Base-by-base conservation (phyloP, 35 echinoderm and acorn worm species). In the Diadema setosum region DNA sequence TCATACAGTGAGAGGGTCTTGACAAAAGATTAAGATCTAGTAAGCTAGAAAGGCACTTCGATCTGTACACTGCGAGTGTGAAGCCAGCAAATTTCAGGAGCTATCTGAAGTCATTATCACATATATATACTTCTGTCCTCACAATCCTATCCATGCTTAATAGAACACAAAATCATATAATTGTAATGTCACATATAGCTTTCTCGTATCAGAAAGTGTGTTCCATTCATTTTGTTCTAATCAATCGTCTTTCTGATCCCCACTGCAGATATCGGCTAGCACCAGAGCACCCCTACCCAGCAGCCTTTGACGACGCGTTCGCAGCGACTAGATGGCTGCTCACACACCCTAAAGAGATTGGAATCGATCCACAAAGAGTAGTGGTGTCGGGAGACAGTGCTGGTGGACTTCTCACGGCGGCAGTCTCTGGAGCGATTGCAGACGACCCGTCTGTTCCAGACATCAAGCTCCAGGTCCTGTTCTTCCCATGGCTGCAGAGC, bases 201-300 rank as follows among this genome's bases (percentile, higher is more conserved):
- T n/a, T n/a, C n/a, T n/a, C n/a, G n/a, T n/a, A n/a, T n/a, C n/a
- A 11, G n/a, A 52, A n/a, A 11, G 48, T 52, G 48, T 52, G 9
- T 52, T 11, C 48, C n/a, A 52, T 52, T 52, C n/a, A 52, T 11
- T 9, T 52, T 9, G n/a, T 11, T 9, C 9, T 11, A 52, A 52
- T n/a, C n/a, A 9, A 52, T 33, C 59, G 8, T 8, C 17, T 60
- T 60, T 32, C 21, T n/a, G 9, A 9, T 11, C n/a, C 48, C 9
- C n/a, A 52, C 48, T 89, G 16, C 55, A 96, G 94, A 15, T 96
- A 96, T 45, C 75, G 94, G 18, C 63, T 91, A 17, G 89, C 94
- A 18, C 94, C 94, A 5, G 94, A 96, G 41, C 78, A 96, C 59
- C 78, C 83, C 4, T 96, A 91, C 52, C 94, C 94, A 43, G 80